Evolutionary conservation across 23 tunicate species (phyloP), one percentile per base, ranked within the genome.

Genomic region (Botrylloides violaceus): DNA sequence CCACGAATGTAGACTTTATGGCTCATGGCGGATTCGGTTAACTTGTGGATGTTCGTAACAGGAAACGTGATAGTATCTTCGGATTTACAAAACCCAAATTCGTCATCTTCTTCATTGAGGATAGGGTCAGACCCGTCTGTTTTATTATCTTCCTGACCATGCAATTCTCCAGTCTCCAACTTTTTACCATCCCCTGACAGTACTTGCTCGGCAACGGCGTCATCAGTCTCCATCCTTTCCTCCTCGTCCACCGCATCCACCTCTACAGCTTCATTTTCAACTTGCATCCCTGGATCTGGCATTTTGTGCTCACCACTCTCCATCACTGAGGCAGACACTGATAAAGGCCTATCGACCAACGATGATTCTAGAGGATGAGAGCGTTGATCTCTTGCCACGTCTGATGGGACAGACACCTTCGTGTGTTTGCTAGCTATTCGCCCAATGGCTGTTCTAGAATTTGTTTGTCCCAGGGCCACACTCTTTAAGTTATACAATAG

Each of bases 361-460:
- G 32, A 29, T 31, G 29, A 21, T 57, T 59, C 84, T 18, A 36
- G 64, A 39, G 66, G 47, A 19, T 62, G 60, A 20, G 22, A 34
- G 55, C 49, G 36, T 32, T 34, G 36, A 21, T 78, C 32, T 39
- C 72, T 74, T 64, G 66, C 62, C 58, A 34, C 34, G 81, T 59
- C 70, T 70, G 66, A 24, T 64, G 87, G 77, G 36, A 83, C 85
- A 81, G 82, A 73, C 81, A 74, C 81, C 76, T 83, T 83, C 48
- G 58, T 81, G 64, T 82, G 88, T 61, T 90, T 90, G 66, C 86
- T 83, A 28, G 76, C 76, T 83, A 90, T 90, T 76, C 86, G 97
- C 97, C 97, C 97, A 90, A 90, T 90, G 97, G 61, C 97, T 90
- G 97, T 87, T 68, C 56, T 62, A 75, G 71, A 63, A 9, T 43